Evolutionary conservation across 1,140 invertebrate species (phyloP), one percentile per base, ranked within the genome.

Genomic region (Anagrus nilaparvatae): DNA sequence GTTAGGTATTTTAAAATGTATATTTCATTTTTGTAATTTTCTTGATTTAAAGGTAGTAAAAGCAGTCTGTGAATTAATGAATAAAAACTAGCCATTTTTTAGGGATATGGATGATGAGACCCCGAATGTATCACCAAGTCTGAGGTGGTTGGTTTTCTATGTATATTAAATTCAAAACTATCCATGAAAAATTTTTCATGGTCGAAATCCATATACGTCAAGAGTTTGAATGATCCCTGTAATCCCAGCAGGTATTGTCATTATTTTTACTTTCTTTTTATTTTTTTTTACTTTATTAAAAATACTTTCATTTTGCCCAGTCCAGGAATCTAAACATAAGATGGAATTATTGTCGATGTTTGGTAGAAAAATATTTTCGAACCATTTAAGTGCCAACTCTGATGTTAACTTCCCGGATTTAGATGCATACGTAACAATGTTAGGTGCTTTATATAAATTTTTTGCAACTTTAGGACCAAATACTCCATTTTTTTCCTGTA

Each of bases 381-480:
- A 39, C 41, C 38, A 49, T 33, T 14, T 44, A 10, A 24, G 21
- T 17, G 31, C 23, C 2, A 21, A 32, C 9, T 44, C 19, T 1
- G 29, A 17, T n/a, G 38, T 42, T 12, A 50, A 12, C 16, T 47
- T 50, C 10, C 36, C 43, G n/a, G 36, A 40, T 29, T 32, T 48
- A 3, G 48, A 47, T n/a, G 48, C 44, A 9, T 9, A 12, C 5
- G 38, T 14, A 14, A 24, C 23, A 18, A 44, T 14, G 9, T 47
- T 47, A 8, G 9, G 5, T 9, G 36, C 14, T 13, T 20, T 44
- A 20, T 41, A 53, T 16, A 50, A 37, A 21, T 18, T 47, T 29
- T 33, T 40, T 43, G 39, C 18, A 12, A 50, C 46, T 6, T n/a
- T 36, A 16, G 40, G 37, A 14, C 43, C 47, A 36, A 53, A 51